A percentile compares a stretch with the other conserved stretches of the same genome.
Conservation (phyloP, 2,888 invertebrate genomes). For the Cryptocephalus primarius region DNA sequence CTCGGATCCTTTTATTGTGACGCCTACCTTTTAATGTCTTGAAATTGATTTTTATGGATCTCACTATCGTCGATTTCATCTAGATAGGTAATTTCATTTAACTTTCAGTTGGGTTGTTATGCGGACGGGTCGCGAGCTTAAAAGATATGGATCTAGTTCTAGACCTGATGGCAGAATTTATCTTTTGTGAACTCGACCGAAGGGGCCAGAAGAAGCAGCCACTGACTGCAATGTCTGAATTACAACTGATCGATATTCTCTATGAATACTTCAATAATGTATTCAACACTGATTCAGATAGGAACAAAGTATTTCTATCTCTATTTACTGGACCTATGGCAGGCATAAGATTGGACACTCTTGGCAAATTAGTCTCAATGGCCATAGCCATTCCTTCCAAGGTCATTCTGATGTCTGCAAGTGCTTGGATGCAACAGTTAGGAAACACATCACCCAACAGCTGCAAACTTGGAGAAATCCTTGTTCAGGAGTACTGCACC, state of each 20-base stretch:
- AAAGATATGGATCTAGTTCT: conserved; percentile 63
- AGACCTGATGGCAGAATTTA: conserved; percentile 73
- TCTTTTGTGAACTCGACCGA: conserved; percentile 67
- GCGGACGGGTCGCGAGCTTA: conserved; percentile 43
- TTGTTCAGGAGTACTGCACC: conserved; percentile 75
- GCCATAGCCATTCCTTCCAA: conserved; percentile 71
- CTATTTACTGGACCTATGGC: conserved; percentile 66
- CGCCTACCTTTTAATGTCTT: no score
- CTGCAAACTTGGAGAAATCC: conserved; percentile 61
- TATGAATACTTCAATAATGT: conserved; percentile 62
- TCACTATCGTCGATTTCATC: no score
- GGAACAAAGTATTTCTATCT: conserved; percentile 74
- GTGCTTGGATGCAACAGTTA: conserved; percentile 82
- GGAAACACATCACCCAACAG: conserved; percentile 71
- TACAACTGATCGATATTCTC: conserved; percentile 67
- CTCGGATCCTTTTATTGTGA: no score
- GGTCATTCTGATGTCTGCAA: conserved; percentile 66
- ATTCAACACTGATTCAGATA: conserved; percentile 55
- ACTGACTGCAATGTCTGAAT: conserved; percentile 56
- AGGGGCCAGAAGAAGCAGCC: conserved; percentile 46
- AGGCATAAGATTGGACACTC: conserved; percentile 54
- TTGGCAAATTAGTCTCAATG: conserved; percentile 77
- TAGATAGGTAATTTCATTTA: background rate
- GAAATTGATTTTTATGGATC: no score
- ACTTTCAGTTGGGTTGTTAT: conserved; percentile 47